Evolutionary conservation across 64 coral and sea anemone genomes (phyloP), one percentile per base, ranked within the genome.

Genomic region (Stichodactyla helianthus): DNA sequence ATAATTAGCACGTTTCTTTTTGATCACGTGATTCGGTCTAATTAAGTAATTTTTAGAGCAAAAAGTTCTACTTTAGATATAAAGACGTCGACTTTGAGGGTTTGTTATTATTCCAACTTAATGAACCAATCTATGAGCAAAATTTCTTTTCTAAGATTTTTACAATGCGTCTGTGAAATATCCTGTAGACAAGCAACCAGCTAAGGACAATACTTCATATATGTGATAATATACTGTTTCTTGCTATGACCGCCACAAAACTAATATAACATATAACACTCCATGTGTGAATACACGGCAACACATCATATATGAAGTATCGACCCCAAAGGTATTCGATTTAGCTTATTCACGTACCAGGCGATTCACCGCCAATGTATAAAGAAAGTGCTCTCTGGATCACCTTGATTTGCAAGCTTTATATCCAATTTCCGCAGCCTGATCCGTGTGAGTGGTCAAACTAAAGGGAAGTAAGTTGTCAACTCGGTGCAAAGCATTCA

Each of bases 401-500:
- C 68, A 74, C 68, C 68, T 74, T 74, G 68, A 74, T 27, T 74
- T 74, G 68, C 68, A 74, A 74, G 68, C 68, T 74, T 74, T 74
- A 27, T 26, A 74, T 74, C 68, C 68, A 74, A 74, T 74, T 74
- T 74, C 68, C 68, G 68, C 10, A 31, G n/a, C n/a, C 12, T 74
- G 22, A 74, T 74, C 68, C 25, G 22, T 6, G 68, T 74, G 68
- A 74, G 68, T 74, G 23, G 68, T 27, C 7, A 74, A 74, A 27
- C 27, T 23, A 26, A 10, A 35, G 68, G 68, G 68, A 74, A 74
- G 68, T 74, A 27, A 74, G 1, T 14, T 74, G 68, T 74, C 68
- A 74, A 13, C 26, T 74, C 23, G 12, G 68, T 26, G 68, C 68
- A 74, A 74, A 74, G 23, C 68, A 74, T 27, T 23, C 25, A 23